Percentiles rank a stretch among this genome's conserved stretches.
Conservation (phyloP, 2,888 invertebrate species). For the Reticulitermes lucifugus region DNA sequence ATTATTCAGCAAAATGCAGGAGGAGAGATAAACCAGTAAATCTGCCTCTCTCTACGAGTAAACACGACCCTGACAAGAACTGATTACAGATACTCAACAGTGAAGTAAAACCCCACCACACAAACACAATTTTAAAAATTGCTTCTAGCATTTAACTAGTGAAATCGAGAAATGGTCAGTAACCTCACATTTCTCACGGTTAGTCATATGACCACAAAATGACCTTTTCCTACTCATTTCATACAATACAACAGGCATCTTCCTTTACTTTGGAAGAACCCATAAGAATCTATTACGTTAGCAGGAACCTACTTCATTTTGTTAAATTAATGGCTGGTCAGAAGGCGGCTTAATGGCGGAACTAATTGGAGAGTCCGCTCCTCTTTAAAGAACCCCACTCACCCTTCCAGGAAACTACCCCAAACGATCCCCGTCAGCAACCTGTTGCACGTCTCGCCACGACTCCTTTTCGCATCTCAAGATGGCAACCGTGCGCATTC, state of each 20-base stretch:
- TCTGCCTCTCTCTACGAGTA: too few relatives aligned
- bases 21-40: too few relatives aligned
- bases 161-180: too few relatives aligned
- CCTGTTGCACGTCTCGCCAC: constrained; percentile 13
- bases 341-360: constrained; percentile 19
- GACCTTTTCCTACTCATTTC: not conserved
- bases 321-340: constrained; percentile 28
- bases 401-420: constrained; percentile 13
- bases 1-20: too few relatives aligned
- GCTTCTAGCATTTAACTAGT: too few relatives aligned
- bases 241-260: not conserved
- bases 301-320: constrained; percentile 3
- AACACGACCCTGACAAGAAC: too few relatives aligned
- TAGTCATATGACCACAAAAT: not conserved
- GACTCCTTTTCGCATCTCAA: constrained; percentile 9
- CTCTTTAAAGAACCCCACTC: not conserved
- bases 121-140: too few relatives aligned
- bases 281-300: not conserved
- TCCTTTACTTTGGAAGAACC: not conserved
- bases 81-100: too few relatives aligned
- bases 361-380: constrained; percentile 22
- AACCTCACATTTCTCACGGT: not conserved
- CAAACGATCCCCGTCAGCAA: constrained; percentile 12
- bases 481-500: constrained; percentile 41
- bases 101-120: too few relatives aligned